phyloP scores from a whole-genome alignment of 2,113 vertebrate genomes.

The Corythornis vintsioides region DNA sequence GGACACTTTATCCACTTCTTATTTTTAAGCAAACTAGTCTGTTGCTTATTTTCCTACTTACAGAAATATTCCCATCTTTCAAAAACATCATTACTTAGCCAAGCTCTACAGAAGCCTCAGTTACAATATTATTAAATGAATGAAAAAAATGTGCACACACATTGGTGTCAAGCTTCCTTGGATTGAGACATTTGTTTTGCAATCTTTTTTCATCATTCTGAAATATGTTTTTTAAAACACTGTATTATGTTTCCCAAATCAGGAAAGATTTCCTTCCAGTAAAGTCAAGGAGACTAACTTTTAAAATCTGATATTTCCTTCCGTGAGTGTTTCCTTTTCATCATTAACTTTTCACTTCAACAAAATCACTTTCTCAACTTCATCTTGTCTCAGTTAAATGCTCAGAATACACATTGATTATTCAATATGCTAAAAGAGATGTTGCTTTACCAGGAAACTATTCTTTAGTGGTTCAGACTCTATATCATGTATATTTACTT shows the following conservation, averaged over 20 bases:
- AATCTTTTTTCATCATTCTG: background rate
- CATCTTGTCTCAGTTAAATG: background rate
- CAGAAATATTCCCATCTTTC: conserved; percentile 14
- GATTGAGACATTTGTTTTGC: background rate
- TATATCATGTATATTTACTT: background rate
- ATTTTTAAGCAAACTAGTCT: conserved; percentile 16
- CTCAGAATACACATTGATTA: background rate
- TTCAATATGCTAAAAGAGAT: background rate
- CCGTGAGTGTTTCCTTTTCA: background rate
- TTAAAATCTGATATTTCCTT: background rate
- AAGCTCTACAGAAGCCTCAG: background rate
- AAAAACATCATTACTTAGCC: background rate
- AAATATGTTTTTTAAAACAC: background rate
- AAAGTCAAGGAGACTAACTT: background rate
- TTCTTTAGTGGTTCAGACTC: background rate
- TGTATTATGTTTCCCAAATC: background rate
- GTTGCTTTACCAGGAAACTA: background rate
- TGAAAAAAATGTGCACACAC: background rate
- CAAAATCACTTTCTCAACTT: background rate
- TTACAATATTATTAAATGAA: background rate
- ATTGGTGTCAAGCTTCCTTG: background rate
- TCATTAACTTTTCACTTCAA: background rate
- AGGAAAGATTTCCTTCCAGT: background rate
- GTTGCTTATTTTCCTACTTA: background rate
- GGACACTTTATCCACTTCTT: background rate